Evolutionary conservation across 2,888 invertebrate species (phyloP).

Genomic region (Athetis lepigone): DNA sequence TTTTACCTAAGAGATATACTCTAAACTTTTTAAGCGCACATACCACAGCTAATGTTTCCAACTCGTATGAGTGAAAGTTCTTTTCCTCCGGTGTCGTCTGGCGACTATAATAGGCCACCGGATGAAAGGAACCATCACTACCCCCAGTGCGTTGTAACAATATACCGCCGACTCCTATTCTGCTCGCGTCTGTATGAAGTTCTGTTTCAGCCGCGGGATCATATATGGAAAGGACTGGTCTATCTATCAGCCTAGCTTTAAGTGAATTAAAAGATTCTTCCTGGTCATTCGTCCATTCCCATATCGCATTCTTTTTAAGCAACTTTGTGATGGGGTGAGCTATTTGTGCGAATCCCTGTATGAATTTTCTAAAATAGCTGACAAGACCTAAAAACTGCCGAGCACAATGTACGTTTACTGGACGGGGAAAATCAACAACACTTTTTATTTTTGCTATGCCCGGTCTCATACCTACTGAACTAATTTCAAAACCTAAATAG

Average conservation of each 20-base stretch:
- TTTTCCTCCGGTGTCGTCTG: not conserved
- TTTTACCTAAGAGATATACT: too few species aligned
- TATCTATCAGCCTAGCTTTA: too few species aligned
- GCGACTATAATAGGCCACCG: not conserved
- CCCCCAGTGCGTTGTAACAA: not conserved
- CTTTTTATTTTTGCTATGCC: not conserved
- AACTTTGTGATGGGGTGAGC: not conserved
- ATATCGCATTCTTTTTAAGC: not conserved
- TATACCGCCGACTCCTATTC: not conserved
- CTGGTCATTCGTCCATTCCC: not conserved
- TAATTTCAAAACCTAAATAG: slow-evolving; percentile 6
- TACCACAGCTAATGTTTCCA: too few species aligned
- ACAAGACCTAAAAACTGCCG: slow-evolving; percentile 1
- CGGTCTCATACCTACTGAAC: not conserved
- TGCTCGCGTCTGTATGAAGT: not conserved
- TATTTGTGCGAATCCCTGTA: not conserved
- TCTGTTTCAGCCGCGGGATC: not conserved
- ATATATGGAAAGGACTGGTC: too few species aligned
- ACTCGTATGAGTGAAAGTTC: too few species aligned
- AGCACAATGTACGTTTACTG: not conserved
- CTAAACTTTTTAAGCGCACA: too few species aligned
- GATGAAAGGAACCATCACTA: not conserved
- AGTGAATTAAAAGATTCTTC: not conserved
- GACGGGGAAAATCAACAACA: not conserved
- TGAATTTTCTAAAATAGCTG: slow-evolving; percentile 2